Conservation (phyloP, 2,113 vertebrate genomes). For the Grantiella picta region DNA sequence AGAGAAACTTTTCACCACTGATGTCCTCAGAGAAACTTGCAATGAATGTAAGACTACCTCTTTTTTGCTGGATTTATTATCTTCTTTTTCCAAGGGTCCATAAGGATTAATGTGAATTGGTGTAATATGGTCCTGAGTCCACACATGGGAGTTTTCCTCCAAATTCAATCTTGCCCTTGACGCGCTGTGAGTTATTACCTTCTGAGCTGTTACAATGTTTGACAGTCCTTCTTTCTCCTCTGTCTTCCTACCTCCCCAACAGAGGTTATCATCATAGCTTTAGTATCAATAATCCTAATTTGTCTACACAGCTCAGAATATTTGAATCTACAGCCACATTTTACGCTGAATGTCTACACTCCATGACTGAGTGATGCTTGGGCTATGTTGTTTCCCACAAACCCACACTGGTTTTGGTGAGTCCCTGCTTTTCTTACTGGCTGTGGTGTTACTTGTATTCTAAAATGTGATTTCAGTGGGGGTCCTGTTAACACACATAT, state of each 20-base stretch:
- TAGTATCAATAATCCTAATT: not conserved
- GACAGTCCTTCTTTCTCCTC: not conserved
- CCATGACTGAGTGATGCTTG: not conserved
- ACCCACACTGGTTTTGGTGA: accelerated
- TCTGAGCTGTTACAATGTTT: not conserved
- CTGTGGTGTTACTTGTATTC: not conserved
- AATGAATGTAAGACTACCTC: not conserved
- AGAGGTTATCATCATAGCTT: not conserved
- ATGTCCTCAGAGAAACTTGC: not conserved
- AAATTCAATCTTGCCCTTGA: not conserved
- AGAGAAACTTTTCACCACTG: not conserved
- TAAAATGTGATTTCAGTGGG: not conserved
- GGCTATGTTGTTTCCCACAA: not conserved
- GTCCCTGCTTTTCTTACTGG: not conserved
- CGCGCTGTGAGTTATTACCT: not conserved
- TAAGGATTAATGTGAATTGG: not conserved
- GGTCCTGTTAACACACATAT: not conserved
- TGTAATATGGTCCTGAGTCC: too few species aligned
- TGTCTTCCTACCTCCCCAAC: accelerated
- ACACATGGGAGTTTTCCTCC: not conserved
- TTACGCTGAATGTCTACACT: not conserved
- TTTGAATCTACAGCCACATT: not conserved
- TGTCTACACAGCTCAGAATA: not conserved
- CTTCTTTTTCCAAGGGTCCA: not conserved
- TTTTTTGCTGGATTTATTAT: not conserved